phyloP scores from a whole-genome alignment of 2,888 invertebrate genomes.

The Flexamia atlantica region DNA sequence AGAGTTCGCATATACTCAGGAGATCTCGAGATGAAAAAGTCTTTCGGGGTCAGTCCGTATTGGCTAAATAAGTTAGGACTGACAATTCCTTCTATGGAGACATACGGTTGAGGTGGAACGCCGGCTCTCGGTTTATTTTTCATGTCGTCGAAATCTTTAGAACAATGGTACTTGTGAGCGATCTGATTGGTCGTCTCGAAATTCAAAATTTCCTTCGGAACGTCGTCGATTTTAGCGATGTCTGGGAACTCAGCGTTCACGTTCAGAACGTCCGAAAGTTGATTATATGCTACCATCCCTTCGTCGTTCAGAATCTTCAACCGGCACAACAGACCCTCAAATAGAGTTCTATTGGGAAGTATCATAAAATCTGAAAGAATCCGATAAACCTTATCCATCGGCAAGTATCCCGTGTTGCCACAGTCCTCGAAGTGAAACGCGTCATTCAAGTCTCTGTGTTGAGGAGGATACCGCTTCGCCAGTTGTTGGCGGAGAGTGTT shows the following conservation, averaged over 20 bases:
- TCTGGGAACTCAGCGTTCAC: constrained; percentile 45
- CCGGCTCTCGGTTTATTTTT: constrained; percentile 31
- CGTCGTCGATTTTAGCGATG: constrained; percentile 29
- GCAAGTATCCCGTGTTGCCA: background rate
- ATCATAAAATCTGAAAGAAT: constrained; percentile 2
- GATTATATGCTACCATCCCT: constrained; percentile 30
- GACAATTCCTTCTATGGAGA: constrained; percentile 72
- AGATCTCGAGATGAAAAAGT: constrained; percentile 73
- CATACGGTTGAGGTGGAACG: background rate
- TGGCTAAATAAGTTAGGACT: constrained; percentile 75
- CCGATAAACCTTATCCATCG: constrained; percentile 6
- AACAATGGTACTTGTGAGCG: constrained; percentile 29
- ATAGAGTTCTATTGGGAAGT: background rate
- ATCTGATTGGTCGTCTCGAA: constrained; percentile 43
- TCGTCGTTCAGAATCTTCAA: constrained; percentile 11
- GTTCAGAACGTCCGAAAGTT: constrained; percentile 27
- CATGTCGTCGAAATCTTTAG: background rate
- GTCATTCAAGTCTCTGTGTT: constrained; percentile 70
- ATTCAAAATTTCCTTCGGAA: constrained; percentile 34
- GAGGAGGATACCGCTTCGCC: constrained; percentile 72
- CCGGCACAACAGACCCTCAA: constrained; percentile 35
- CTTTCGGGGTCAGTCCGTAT: constrained; percentile 74
- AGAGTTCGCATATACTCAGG: background rate
- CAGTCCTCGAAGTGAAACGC: constrained; percentile 72
- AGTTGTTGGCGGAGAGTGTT: constrained; percentile 74